Evolutionary conservation across 1,140 invertebrate species (phyloP).

Genomic region (Achroia grisella): DNA sequence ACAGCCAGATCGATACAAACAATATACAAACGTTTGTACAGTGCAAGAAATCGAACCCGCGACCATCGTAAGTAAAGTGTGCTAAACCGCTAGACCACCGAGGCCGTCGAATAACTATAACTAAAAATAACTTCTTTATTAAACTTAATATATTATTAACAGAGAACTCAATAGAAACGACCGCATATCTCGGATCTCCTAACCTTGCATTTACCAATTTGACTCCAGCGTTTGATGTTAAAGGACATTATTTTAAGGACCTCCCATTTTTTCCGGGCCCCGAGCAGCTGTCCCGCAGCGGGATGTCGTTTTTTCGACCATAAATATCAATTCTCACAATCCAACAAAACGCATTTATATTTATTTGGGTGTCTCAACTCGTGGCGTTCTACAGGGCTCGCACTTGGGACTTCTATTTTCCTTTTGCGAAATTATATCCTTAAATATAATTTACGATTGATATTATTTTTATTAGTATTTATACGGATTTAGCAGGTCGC

Average conservation of each 20-base stretch:
- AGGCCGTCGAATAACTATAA: too few species aligned
- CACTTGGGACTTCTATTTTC: slow-evolving; percentile 25
- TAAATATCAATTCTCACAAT: slow-evolving; percentile 64
- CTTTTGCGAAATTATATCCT: slow-evolving; percentile 27
- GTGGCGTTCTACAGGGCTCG: slow-evolving; percentile 25
- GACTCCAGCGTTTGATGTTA: slow-evolving; percentile 11
- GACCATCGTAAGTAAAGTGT: too few species aligned
- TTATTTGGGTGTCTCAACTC: slow-evolving; percentile 48
- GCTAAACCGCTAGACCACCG: too few species aligned
- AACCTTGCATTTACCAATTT: slow-evolving; percentile 6
- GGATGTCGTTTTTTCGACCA: slow-evolving; percentile 53
- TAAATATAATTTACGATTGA: slow-evolving; percentile 4
- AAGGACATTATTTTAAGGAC: slow-evolving; percentile 17
- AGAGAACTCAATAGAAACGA: neutral
- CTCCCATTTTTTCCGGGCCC: slow-evolving; percentile 26
- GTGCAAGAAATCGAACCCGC: too few species aligned
- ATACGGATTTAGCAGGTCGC: neutral
- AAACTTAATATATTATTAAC: too few species aligned
- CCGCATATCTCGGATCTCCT: neutral
- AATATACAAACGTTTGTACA: too few species aligned
- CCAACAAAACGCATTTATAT: slow-evolving; percentile 58
- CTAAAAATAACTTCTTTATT: too few species aligned
- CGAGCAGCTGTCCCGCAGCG: slow-evolving; percentile 43
- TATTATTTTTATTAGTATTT: neutral
- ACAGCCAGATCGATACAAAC: too few species aligned